Evolutionary conservation across 2,888 invertebrate species (phyloP), one percentile per base, ranked within the genome.

Genomic region (Argyra leucocephala): DNA sequence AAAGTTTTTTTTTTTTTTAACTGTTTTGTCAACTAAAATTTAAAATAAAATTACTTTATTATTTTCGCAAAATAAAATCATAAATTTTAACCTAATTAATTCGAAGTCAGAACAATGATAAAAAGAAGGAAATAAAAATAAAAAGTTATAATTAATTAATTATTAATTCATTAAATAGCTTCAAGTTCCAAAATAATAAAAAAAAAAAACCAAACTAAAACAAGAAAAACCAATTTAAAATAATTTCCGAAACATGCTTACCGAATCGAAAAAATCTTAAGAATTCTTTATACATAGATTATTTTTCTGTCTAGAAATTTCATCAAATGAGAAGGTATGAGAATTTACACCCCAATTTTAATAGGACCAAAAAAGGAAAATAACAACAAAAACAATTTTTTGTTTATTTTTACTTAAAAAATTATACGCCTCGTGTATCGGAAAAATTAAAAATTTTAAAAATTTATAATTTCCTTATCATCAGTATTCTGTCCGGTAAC

Each of bases 391-490:
- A 26, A 26, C 4, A 26, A 26, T 4, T 26, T 4, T 26, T 26
- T 26, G 26, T 31, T n/a, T n/a, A n/a, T n/a, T n/a, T n/a, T n/a
- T n/a, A n/a, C n/a, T n/a, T n/a, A 48, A 48, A 48, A 48, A 48
- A 48, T 48, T 48, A 48, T 48, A 48, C 48, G 48, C 48, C 48
- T 48, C 48, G 18, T 48, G 48, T 48, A 48, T 48, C 48, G 15
- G 48, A 48, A 48, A 48, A 48, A 48, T 48, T 48, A 48, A 48
- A 48, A 48, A 18, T 48, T 48, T 48, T 1, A 3, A 3, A 48
- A 48, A 48, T 48, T 48, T 48, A 48, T 48, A 48, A 48, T 48
- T 48, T 48, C 15, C 6, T 15, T 18, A 48, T 48, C 15, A 48
- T 48, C 48, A 48, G 48, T 48, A 48, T 48, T 48, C 48, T 48